These are phyloP conservation scores for Papilio xuthus DNA, from an alignment of 1,140 invertebrate species.

Conservation along the genomic window DNA sequence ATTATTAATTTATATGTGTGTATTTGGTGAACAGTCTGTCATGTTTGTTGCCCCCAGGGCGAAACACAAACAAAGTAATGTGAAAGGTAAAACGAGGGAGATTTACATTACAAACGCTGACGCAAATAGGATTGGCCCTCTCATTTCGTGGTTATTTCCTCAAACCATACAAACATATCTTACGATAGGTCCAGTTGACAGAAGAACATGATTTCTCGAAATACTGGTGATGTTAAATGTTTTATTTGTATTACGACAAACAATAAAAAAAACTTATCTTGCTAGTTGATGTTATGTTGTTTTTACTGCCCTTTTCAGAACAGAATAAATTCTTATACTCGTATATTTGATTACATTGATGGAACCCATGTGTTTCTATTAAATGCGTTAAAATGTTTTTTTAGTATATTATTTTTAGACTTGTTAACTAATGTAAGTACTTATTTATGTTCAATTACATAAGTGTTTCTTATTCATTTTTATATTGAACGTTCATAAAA, in stretches of 20 bases:
- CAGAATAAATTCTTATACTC: no score
- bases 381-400: no score
- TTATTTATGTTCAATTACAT: no score
- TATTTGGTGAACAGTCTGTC: neutral
- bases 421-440: no score
- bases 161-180: neutral
- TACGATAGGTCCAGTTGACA: neutral
- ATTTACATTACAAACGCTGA: constrained; percentile 11
- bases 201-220: neutral
- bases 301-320: neutral
- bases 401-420: no score
- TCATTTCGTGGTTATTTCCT: constrained; percentile 10
- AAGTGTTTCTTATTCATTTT: no score
- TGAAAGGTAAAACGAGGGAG: constrained; percentile 13
- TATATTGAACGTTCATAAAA: neutral
- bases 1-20: neutral
- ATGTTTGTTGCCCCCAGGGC: neutral
- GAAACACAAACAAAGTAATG: constrained; percentile 1
- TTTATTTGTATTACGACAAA: neutral
- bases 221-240: neutral
- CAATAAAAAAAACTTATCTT: neutral
- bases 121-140: constrained; percentile 3
- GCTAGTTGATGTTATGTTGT: neutral
- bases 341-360: no score
- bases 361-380: no score